Percentiles rank a stretch among this genome's conserved stretches.
These are phyloP conservation scores for Macrosoma leucophasiata DNA, from an alignment of 2,888 invertebrate genomes.

Conservation along the genomic window DNA sequence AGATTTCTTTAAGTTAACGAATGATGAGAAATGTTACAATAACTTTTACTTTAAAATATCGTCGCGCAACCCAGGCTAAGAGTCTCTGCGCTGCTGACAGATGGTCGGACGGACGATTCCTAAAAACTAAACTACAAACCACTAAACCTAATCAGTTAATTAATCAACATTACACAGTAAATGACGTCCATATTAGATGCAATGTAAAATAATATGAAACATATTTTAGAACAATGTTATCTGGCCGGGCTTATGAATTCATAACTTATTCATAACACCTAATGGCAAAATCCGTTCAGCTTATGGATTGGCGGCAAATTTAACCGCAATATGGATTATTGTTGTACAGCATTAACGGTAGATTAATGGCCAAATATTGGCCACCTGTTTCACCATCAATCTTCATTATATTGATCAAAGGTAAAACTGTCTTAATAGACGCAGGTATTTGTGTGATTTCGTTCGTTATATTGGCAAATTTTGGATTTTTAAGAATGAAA, in stretches of 20 bases:
- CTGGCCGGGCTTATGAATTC: conserved; percentile 26
- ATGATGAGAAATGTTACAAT: no score
- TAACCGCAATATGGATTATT: conserved; percentile 27
- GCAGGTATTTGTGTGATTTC: no score
- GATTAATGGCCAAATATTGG: conserved; percentile 16
- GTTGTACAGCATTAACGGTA: conserved; percentile 8
- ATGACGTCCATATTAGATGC: neutral
- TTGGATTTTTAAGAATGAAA: no score
- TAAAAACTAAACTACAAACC: neutral
- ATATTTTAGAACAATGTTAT: conserved; percentile 10
- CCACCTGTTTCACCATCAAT: no score
- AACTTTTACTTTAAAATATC: no score
- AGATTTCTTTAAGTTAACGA: no score
- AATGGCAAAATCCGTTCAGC: conserved; percentile 33
- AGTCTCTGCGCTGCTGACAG: no score
- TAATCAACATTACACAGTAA: neutral
- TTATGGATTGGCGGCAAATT: conserved; percentile 26
- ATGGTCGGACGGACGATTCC: no score
- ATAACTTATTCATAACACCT: conserved; percentile 33
- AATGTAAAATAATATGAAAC: conserved; percentile 1
- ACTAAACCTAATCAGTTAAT: neutral
- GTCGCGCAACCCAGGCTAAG: no score
- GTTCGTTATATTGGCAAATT: no score
- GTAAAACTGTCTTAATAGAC: no score
- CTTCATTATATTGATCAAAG: no score